Base-by-base conservation (phyloP, 2,888 invertebrate genomes). In the Drosophila pullipes region DNA sequence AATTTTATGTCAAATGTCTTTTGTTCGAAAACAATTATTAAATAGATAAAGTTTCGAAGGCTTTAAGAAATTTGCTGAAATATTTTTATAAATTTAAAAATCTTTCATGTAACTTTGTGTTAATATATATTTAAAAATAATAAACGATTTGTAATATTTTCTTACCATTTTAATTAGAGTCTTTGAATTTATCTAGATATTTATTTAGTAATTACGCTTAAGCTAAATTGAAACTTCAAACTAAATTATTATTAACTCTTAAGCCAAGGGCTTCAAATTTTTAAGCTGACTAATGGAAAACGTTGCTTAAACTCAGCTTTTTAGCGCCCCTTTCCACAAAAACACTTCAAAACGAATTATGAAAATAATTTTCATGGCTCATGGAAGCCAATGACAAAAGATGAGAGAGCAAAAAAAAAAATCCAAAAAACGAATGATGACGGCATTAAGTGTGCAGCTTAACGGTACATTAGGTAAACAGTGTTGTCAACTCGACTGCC, bases 391-490 rank as follows among this genome's bases (percentile, higher is more conserved):
- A 76, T 67, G 67, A 57, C 62, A 69, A 74, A 57, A 57, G 59
- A 60, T 58, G 35, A 52, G 64, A 28, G n/a, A 57, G 18, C 10
- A 57, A 30, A n/a, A 25, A 54, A 16, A 25, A 54, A 16, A 47
- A 60, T 4, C 11, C 35, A 35, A 76, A 64, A 53, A 59, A 63
- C 58, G 55, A 64, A 73, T 71, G 80, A 82, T 81, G 78, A 77
- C 74, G 83, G 75, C 86, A 83, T 86, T 79, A 86, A 86, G 84
- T 81, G 81, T 76, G 76, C 79, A 75, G 82, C 89, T 86, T 86
- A 86, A 86, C 86, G 89, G 89, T 89, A 89, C 89, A 89, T 87
- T 87, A 89, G 77, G 82, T 86, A 89, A 85, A 85, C 88, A 88
- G 74, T 83, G 78, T 77, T 85, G 88, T 85, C 85, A 85, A 82